Conservation (phyloP, 64 coral and sea anemone species). For the Montipora capricornis region DNA sequence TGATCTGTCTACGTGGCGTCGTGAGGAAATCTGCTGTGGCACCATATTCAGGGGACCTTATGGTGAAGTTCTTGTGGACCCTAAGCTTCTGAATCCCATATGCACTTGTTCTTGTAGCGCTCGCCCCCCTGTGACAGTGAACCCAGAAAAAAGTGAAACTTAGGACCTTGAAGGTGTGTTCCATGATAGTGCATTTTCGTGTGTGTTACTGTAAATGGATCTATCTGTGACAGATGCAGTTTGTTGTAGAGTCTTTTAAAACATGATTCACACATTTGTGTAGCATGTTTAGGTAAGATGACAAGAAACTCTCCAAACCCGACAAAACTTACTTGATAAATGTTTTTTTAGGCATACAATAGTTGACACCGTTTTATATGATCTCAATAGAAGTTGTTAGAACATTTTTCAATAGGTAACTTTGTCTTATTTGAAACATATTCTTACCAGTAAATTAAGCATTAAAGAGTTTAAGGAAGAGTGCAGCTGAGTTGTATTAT, state of each 20-base stretch:
- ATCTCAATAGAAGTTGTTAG: too few species aligned
- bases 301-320: background rate
- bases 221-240: background rate
- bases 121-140: constrained; percentile 16
- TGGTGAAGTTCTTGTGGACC: constrained; percentile 97
- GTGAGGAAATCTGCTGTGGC: constrained; percentile 98
- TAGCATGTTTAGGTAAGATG: background rate
- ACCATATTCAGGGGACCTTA: constrained; percentile 95
- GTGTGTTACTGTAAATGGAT: background rate
- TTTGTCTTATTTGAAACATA: too few species aligned
- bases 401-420: too few species aligned
- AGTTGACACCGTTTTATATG: too few species aligned
- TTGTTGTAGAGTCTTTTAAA: background rate
- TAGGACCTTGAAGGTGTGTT: constrained; percentile 5
- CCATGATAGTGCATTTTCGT: too few species aligned
- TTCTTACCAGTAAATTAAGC: too few species aligned
- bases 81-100: constrained; percentile 90
- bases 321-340: too few species aligned
- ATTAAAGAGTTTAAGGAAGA: too few species aligned
- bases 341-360: too few species aligned
- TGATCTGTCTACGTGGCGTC: constrained; percentile 93
- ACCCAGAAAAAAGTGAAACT: background rate
- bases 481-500: too few species aligned
- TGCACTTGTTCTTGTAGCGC: constrained; percentile 80
- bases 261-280: constrained; percentile 5